Conservation (phyloP, 2,797 vertebrate species). For the Podarcis siculus region DNA sequence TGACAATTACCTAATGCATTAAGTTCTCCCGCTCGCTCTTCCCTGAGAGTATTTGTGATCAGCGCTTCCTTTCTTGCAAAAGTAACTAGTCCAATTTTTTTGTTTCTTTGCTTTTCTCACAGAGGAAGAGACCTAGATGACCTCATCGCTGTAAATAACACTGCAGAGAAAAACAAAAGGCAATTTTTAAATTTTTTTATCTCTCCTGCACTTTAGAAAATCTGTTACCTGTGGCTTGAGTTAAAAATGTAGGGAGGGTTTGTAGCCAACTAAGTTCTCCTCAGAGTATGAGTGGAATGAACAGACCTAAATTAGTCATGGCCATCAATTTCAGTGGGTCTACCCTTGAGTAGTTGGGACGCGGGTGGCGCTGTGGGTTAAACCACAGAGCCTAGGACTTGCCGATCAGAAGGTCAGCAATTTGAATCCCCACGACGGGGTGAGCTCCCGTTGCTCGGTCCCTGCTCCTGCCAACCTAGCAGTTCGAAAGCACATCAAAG, state of each 20-base stretch:
- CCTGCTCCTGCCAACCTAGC: too few species aligned
- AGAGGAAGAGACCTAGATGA: conserved; percentile 68
- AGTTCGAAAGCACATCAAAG: too few species aligned
- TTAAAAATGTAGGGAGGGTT: not conserved
- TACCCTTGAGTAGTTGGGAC: too few species aligned
- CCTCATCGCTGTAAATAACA: conserved; percentile 59
- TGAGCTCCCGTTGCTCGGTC: too few species aligned
- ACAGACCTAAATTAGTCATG: too few species aligned
- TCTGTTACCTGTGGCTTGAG: not conserved
- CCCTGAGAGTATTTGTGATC: not conserved
- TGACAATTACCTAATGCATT: not conserved
- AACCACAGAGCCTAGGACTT: too few species aligned
- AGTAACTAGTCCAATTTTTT: not conserved
- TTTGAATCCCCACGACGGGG: too few species aligned
- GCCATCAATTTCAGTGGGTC: too few species aligned
- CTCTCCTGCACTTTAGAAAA: not conserved
- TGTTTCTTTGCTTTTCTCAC: conserved; percentile 52
- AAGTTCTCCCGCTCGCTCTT: not conserved
- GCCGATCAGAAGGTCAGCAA: too few species aligned
- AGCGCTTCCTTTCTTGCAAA: not conserved
- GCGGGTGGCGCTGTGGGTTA: too few species aligned
- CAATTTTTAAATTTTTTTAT: conserved; percentile 34
- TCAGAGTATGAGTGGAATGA: too few species aligned
- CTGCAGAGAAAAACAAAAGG: conserved; percentile 69
- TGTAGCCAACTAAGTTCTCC: too few species aligned